Evolutionary conservation across 2,888 invertebrate genomes (phyloP), one percentile per base, ranked within the genome.

Genomic region (Coremacera marginata): DNA sequence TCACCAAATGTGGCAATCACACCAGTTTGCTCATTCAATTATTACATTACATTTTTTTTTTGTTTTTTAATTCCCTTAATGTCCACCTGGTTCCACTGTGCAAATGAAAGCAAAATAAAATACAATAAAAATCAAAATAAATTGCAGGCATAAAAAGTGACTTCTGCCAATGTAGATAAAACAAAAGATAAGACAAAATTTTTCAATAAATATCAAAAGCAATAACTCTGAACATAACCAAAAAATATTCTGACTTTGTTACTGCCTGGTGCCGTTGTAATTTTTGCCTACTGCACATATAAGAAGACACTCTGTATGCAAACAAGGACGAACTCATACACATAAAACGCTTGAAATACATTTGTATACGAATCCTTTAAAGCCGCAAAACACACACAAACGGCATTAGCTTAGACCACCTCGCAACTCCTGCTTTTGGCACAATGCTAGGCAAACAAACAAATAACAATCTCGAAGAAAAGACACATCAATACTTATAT

Each of bases 191-290:
- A 51, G 60, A 44, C 57, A 25, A 27, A 55, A 31, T 60, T 75
- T 78, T 67, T 78, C 76, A 75, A 78, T 76, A 79, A 76, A 79
- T 78, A 76, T 78, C 77, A 65, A 74, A 79, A 76, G 74, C 77
- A 79, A 79, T 79, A 77, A 76, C 77, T 74, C 68, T 51, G 60
- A 60, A 75, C 78, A 78, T 78, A 76, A 76, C 74, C 79, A 76
- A 75, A 70, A 31, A 77, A 65, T 79, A 70, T 52, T 8, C 34
- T 31, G 11, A 1, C 52, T 4, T 60, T 60, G 19, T 19, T 25
- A 22, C 25, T 60, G 60, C 7, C 44, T 62, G 1, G 14, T 67
- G 11, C 4, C 9, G 22, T 67, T 67, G 25, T 55, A 16, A 11
- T n/a, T 55, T 51, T 52, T 34, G 11, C 19, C 19, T 19, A 4